phyloP scores from a whole-genome alignment of 2,113 vertebrate genomes.

The Mola mola region DNA sequence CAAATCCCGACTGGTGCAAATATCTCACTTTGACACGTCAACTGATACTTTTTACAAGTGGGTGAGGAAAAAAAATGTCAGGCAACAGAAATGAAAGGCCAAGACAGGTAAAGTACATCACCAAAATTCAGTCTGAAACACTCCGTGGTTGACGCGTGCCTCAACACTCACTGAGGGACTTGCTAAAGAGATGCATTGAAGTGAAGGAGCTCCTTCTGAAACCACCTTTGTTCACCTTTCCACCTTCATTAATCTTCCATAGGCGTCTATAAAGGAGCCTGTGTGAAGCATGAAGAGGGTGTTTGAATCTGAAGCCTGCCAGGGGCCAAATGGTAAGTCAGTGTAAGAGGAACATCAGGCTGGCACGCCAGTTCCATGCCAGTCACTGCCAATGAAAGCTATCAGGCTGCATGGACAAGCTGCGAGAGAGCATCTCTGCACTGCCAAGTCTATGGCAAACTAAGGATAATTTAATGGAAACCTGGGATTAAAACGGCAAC shows the following conservation, averaged over 20 bases:
- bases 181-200: conserved; percentile 35
- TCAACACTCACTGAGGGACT: conserved; percentile 28
- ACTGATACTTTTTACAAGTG: neutral
- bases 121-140: conserved; percentile 15
- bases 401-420: conserved; percentile 50
- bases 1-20: neutral
- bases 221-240: conserved; percentile 57
- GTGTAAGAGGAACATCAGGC: conserved; percentile 60
- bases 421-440: conserved; percentile 31
- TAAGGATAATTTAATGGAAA: conserved; percentile 60
- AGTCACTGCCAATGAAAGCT: conserved; percentile 70
- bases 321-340: conserved; percentile 60
- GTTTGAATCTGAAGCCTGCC: conserved; percentile 46
- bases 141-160: conserved; percentile 33
- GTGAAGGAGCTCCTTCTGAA: conserved; percentile 51
- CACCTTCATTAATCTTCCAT: conserved; percentile 69
- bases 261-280: conserved; percentile 48
- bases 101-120: conserved; percentile 7
- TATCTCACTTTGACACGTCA: neutral
- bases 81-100: neutral
- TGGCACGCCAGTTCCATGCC: conserved; percentile 52
- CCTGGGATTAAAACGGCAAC: conserved; percentile 38
- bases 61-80: conserved; percentile 1
- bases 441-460: conserved; percentile 60
- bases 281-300: conserved; percentile 54